Evolutionary conservation across 2,797 vertebrate genomes (phyloP), one percentile per base, ranked within the genome.

Genomic region (Rhabdomys pumilio): DNA sequence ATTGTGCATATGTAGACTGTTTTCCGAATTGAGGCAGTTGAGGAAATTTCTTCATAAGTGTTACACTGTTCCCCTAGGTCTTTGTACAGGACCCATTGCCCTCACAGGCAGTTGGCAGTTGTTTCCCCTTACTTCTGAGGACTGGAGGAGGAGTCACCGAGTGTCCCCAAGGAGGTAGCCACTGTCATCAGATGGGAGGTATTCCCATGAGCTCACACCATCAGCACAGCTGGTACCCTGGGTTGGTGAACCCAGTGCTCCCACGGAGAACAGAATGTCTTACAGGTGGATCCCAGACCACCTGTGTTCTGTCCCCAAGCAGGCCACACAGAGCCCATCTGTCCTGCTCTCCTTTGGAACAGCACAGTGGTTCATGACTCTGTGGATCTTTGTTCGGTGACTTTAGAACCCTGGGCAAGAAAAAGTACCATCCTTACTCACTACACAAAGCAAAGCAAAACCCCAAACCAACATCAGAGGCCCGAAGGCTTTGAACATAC

Each of bases 401-500:
- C 53, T 82, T 82, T n/a, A n/a, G 91, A 69, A 91, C 83, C 31
- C 59, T 63, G 86, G 96, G 92, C 67, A 47, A 67, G 85, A 50
- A 91, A 87, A 29, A 57, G n/a, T 38, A 9, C 63, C 65, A 12
- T 69, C 75, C 41, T 92, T 29, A 0, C 44, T 75, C 50, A 34
- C 24, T 26, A 77, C 34, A 38, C 76, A 80, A 93, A 85, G 69
- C 93, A 91, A 79, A 94, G 90, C 91, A 96, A 91, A 80, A 50
- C 47, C 91, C 69, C 93, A 12, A 81, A 84, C 89, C 81, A 83
- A 94, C 96, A 86, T 96, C 89, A 97, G 96, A 96, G 92, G 69
- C 93, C 85, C 29, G 13, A 63, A 75, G 82, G 61, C 96, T 97
- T 97, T 97, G 96, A 97, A 93, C 95, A 88, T 89, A 94, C 61